Percentiles rank a stretch among this genome's conserved stretches.
Evolutionary conservation across 64 coral and sea anemone genomes (phyloP).

Genomic region (Actinia tenebrosa): DNA sequence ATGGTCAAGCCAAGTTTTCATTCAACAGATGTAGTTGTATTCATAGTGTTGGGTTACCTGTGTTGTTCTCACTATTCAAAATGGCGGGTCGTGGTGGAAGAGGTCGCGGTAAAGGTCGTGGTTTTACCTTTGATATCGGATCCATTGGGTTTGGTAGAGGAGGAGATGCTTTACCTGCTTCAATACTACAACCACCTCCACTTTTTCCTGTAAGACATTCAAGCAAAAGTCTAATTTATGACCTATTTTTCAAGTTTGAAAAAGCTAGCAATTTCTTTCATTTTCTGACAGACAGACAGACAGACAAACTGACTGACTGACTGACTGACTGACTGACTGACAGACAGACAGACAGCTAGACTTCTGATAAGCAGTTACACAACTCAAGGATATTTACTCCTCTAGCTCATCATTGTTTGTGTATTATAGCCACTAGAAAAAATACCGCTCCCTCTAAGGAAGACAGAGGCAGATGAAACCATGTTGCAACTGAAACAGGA

Average conservation of each 20-base stretch:
- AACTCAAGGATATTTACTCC: background rate
- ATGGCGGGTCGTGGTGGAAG: conserved; percentile 99
- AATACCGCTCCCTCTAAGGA: conserved; percentile 69
- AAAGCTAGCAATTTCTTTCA: too few relatives aligned
- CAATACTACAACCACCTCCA: conserved; percentile 90
- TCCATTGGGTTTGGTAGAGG: conserved; percentile 80
- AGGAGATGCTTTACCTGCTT: conserved; percentile 80
- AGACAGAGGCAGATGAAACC: conserved; percentile 63
- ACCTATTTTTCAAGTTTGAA: too few relatives aligned
- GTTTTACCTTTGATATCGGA: conserved; percentile 85
- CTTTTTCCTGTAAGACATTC: conserved; percentile 67
- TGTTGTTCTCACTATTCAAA: conserved; percentile 25
- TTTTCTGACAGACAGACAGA: too few relatives aligned
- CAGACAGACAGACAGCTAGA: background rate
- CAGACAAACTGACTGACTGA: too few relatives aligned
- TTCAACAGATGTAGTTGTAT: background rate
- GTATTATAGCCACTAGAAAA: conserved; percentile 60
- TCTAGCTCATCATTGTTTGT: background rate
- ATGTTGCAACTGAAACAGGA: conserved; percentile 77
- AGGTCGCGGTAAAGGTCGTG: conserved; percentile 68
- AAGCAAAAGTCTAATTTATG: background rate
- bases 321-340: background rate
- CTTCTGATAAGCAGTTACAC: background rate
- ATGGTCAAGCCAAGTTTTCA: background rate
- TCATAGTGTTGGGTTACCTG: background rate